phyloP scores from a whole-genome alignment of 30 jellyfish, hydroid and myxozoan species.

The Aurelia coerulea region DNA sequence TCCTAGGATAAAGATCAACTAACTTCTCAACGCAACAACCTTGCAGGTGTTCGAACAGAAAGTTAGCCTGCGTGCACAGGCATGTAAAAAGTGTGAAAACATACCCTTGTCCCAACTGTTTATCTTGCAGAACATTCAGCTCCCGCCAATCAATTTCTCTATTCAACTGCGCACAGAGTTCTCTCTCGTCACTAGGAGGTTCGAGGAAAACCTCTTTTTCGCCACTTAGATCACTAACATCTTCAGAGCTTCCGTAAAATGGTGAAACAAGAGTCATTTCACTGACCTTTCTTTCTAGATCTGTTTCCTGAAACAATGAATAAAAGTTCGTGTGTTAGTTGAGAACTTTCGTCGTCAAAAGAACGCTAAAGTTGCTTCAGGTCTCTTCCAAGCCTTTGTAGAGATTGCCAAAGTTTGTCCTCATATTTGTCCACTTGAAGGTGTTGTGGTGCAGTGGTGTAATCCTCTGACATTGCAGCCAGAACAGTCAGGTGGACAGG shows the following conservation, averaged over 20 bases:
- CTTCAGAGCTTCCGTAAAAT: conserved; percentile 84
- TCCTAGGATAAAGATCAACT: too few relatives aligned
- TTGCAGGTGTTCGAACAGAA: too few relatives aligned
- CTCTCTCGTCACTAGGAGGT: conserved; percentile 90
- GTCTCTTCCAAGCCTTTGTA: too few relatives aligned
- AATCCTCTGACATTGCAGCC: too few relatives aligned
- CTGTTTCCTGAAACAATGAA: conserved; percentile 23
- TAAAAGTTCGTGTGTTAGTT: neutral
- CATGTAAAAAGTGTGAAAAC: neutral
- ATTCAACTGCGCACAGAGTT: conserved; percentile 69
- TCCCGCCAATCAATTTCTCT: conserved; percentile 69
- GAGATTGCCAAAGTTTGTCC: too few relatives aligned
- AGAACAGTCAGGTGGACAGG: too few relatives aligned
- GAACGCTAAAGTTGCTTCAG: too few relatives aligned
- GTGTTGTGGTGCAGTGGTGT: too few relatives aligned
- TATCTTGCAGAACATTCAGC: conserved; percentile 38
- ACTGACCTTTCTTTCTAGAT: conserved; percentile 47
- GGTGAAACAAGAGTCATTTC: conserved; percentile 76
- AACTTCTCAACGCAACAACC: too few relatives aligned
- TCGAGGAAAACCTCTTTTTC: conserved; percentile 60
- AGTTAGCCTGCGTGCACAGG: too few relatives aligned
- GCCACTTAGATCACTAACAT: conserved; percentile 36
- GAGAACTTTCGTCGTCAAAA: too few relatives aligned
- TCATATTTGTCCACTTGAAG: too few relatives aligned
- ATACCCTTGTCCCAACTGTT: conserved; percentile 83